Evolutionary conservation across 2,113 vertebrate genomes (phyloP).

Genomic region (Platichthys flesus): DNA sequence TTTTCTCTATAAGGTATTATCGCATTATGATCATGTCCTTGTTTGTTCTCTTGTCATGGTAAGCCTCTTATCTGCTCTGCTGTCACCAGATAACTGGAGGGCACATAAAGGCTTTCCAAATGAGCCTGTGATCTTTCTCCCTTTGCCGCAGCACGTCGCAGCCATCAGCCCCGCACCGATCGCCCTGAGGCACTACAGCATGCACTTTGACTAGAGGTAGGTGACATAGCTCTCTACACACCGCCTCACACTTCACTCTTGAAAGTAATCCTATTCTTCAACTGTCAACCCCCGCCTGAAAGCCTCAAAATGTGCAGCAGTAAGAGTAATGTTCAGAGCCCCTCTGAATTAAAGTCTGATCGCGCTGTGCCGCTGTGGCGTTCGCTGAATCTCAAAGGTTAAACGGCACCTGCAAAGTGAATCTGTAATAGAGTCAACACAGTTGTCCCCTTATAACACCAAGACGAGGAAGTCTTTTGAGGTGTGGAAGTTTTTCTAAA

Average conservation of each 20-base stretch:
- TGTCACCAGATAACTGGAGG: not conserved
- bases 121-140: not conserved
- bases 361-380: not conserved
- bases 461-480: not conserved
- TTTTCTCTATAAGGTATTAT: not conserved
- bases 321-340: not conserved
- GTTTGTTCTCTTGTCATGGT: not conserved
- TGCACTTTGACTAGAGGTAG: not conserved
- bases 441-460: too few species aligned
- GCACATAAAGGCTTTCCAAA: not conserved
- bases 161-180: not conserved
- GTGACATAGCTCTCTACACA: not conserved
- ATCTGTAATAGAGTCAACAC: not conserved
- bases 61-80: not conserved
- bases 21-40: not conserved
- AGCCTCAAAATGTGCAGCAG: not conserved
- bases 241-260: not conserved
- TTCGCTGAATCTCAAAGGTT: not conserved
- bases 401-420: not conserved
- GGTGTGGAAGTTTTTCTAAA: not conserved
- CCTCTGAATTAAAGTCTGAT: not conserved
- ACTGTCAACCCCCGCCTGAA: not conserved
- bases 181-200: not conserved
- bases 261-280: not conserved
- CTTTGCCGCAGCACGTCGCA: not conserved